Evolutionary conservation across 2,797 vertebrate species (phyloP), one percentile per base, ranked within the genome.

Genomic region (Ambastaia sidthimunki): DNA sequence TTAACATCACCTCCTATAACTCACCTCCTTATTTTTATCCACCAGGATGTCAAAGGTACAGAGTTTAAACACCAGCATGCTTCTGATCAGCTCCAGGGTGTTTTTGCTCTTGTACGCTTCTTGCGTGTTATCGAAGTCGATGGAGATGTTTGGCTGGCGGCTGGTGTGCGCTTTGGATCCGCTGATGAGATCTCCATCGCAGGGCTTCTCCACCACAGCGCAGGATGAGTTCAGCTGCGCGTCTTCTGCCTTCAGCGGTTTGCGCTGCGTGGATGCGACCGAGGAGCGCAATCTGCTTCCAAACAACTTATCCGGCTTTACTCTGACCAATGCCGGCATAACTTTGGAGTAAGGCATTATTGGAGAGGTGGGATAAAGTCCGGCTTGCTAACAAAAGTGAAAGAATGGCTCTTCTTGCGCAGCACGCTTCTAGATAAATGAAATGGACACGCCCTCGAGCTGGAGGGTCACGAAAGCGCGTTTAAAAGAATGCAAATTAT

Each of bases 41-140:
- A 97, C 95, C 7, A 98, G 89, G 77, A 93, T n/a, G 52, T 93
- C 94, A 21, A 95, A 52, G 0, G 95, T 87, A 62, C 97, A 98
- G 0, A 99, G 92, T 71, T 96, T 93, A 84, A 98, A 93, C 71
- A 98, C 97, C 85, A 97, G 34, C 74, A 98, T 79, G 62, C 93
- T 95, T 9, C 97, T 89, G 11, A 93, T 89, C 84, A 98, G 92
- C 77, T 99, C 95, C 1, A 92, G 81, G 66, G 89, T 96, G n/a
- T 82, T 86, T 78, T 96, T 98, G 85, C 96, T 98, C 71, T 88
- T 95, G 87, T 96, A 98, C 0, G 96, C 97, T 81, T 96, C 96
- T 12, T 81, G 81, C 0, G 95, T 87, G 89, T 98, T 95, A 37
- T 91, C 85, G 85, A 98, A 98, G 81, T 96, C 92, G 18, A 97